Evolutionary conservation across 2,888 invertebrate genomes (phyloP).

Genomic region (Dolichomitus sp.): DNA sequence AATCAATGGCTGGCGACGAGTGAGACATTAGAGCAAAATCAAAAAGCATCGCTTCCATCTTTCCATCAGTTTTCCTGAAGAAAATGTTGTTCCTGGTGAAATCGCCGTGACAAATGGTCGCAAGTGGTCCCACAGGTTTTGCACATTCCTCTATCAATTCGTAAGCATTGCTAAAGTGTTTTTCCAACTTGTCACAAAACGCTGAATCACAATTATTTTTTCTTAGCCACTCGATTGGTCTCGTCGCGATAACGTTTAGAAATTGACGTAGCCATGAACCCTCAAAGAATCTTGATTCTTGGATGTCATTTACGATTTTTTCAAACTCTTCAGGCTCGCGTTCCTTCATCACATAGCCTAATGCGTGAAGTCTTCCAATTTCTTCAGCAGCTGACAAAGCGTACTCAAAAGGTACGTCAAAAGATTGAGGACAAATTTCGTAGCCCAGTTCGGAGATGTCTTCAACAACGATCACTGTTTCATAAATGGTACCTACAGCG

Average conservation of each 20-base stretch:
- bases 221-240: constrained; percentile 71
- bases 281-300: constrained; percentile 66
- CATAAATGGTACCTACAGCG: constrained; percentile 47
- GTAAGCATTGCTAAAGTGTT: constrained; percentile 67
- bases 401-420: constrained; percentile 73
- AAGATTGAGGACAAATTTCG: constrained; percentile 54
- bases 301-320: constrained; percentile 67
- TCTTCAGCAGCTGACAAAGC: constrained; percentile 74
- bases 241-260: constrained; percentile 47
- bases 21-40: constrained; percentile 79
- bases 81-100: constrained; percentile 79
- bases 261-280: neutral
- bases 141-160: constrained; percentile 64
- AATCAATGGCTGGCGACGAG: constrained; percentile 77
- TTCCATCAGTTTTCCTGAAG: constrained; percentile 66
- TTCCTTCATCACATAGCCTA: constrained; percentile 77
- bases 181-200: constrained; percentile 74
- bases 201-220: constrained; percentile 68
- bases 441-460: constrained; percentile 75
- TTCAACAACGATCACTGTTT: constrained; percentile 74
- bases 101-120: constrained; percentile 81
- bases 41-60: constrained; percentile 69
- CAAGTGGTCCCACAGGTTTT: constrained; percentile 76
- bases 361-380: constrained; percentile 79
- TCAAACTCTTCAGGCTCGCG: constrained; percentile 69